These are phyloP conservation scores for Agrochola macilenta DNA, from an alignment of 2,888 invertebrate genomes.

Conservation along the genomic window DNA sequence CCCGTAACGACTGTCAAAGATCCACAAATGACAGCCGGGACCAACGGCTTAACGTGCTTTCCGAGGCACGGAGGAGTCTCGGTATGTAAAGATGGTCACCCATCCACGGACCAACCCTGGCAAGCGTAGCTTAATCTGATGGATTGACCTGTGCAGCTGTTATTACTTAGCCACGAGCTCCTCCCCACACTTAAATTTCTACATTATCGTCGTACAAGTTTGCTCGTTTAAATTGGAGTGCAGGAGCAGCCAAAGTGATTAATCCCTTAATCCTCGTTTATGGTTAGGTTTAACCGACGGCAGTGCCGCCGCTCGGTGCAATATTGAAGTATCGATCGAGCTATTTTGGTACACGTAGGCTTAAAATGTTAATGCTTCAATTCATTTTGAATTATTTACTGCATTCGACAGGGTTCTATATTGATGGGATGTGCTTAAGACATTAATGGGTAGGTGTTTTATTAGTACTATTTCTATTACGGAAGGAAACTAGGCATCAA, in stretches of 20 bases:
- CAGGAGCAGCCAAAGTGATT: not conserved
- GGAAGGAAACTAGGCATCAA: not conserved
- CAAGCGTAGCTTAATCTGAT: no score
- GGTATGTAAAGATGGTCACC: no score
- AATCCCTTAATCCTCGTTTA: conserved; percentile 22
- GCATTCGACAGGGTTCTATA: not conserved
- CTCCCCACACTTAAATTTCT: no score
- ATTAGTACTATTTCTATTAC: not conserved
- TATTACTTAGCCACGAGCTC: no score
- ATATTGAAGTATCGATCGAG: conserved; percentile 32
- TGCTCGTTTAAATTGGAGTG: not conserved
- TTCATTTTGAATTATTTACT: conserved; percentile 6
- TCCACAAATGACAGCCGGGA: no score
- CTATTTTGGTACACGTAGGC: conserved; percentile 16
- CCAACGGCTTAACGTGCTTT: no score
- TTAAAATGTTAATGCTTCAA: not conserved
- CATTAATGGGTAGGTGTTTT: not conserved
- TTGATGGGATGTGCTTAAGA: not conserved
- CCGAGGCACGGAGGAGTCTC: no score
- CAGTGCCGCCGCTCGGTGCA: not conserved
- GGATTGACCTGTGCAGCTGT: no score
- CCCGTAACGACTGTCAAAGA: no score
- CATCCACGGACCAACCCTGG: no score
- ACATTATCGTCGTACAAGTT: not conserved
- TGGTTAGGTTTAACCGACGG: not conserved